These are phyloP conservation scores for Drosophila hydei DNA, from an alignment of 1,140 invertebrate genomes.

Conservation along the genomic window DNA sequence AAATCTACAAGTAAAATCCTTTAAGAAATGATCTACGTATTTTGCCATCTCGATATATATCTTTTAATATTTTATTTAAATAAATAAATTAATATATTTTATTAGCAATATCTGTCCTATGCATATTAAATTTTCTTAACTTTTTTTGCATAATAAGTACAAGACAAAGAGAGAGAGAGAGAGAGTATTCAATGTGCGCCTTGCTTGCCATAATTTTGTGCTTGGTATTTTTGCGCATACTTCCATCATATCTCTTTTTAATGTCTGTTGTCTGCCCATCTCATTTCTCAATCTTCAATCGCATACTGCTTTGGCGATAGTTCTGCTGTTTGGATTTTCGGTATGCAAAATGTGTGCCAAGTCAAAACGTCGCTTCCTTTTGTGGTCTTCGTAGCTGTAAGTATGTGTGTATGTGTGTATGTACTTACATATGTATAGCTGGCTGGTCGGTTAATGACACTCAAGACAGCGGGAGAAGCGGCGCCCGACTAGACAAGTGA, in stretches of 20 bases:
- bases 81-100: no score
- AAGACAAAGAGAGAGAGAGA: background rate
- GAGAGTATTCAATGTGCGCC: conserved; percentile 6
- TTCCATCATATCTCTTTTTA: conserved; percentile 35
- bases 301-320: conserved; percentile 47
- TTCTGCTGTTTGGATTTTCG: conserved; percentile 64
- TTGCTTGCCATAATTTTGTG: background rate
- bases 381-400: conserved; percentile 20
- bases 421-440: background rate
- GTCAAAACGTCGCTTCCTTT: conserved; percentile 49
- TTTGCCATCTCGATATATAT: no score
- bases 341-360: conserved; percentile 80
- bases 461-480: conserved; percentile 32
- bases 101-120: no score
- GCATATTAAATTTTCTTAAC: no score
- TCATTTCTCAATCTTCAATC: conserved; percentile 30
- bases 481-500: conserved; percentile 71
- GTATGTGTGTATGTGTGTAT: background rate
- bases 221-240: conserved; percentile 53
- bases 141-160: background rate
- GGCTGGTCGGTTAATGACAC: conserved; percentile 65
- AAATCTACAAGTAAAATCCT: no score
- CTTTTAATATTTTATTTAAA: no score
- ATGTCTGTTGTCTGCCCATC: conserved; percentile 13
- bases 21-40: no score